Base-by-base conservation (phyloP, 2,888 invertebrate genomes). In the Nomada fabriciana region DNA sequence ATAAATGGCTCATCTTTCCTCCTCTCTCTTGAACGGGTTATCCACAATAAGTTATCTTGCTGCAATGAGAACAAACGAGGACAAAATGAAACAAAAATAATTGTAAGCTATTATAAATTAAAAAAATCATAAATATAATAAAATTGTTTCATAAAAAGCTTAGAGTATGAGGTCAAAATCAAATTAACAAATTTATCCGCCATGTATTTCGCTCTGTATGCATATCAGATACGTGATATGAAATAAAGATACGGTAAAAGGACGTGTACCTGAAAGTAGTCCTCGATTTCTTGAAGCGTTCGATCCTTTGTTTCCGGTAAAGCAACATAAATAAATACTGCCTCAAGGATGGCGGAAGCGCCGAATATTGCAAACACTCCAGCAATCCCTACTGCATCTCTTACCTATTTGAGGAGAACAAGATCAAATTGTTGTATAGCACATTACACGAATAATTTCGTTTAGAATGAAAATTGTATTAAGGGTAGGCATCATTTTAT, bases 291-390 rank as follows among this genome's bases (percentile, higher is more conserved):
- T 72, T 96, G 94, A 59, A 97, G 94, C 9, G 96, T 96, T 78
- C 95, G 95, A 53, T 96, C 96, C 92, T 96, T 97, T 0, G 97
- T 97, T 94, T 97, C 97, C 13, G 97, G 97, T 55, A 97, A 93
- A 76, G 96, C 94, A 0, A 97, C 94, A 92, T 95, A 97, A 80
- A 97, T 94, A 68, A 97, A 96, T 2, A 96, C 70, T 0, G 96
- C 96, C 0, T 96, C 96, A 13, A 96, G 85, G 0, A 96, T 89
- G 1, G 97, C 95, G 0, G 96, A 95, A 0, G 94, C 93, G 0
- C 96, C 97, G 88, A 97, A 97, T n/a, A 97, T 94, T 29, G 95
- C 94, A 90, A 97, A 97, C 0, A 97, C 95, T 3, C 97, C 97
- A 1, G 95, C 94, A 90, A 96, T 95, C 18, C 96, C 96, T 0